Percentiles rank a stretch among this genome's conserved stretches.
These are phyloP conservation scores for Notodonta ziczac DNA, from an alignment of 2,888 invertebrate species.

Conservation along the genomic window DNA sequence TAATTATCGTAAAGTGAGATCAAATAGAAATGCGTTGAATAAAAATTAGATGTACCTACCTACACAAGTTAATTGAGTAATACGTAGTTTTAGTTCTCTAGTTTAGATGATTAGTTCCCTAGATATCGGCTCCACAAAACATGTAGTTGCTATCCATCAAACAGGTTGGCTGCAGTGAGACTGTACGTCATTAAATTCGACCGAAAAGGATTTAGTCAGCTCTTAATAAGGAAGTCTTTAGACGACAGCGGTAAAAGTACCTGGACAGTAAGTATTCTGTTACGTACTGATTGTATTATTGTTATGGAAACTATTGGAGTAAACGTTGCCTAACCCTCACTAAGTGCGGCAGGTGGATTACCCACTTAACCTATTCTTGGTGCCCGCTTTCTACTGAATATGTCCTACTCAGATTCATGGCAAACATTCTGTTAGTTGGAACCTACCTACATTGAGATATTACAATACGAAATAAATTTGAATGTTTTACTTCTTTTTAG, in stretches of 20 bases:
- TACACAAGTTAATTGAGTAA: constrained; percentile 24
- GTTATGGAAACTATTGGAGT: constrained; percentile 14
- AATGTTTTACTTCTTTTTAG: too few species aligned
- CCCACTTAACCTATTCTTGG: background rate
- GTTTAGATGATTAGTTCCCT: constrained; percentile 51
- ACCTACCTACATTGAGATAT: too few species aligned
- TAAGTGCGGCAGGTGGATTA: constrained; percentile 4
- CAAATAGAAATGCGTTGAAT: background rate
- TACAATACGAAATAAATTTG: too few species aligned
- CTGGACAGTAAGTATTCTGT: constrained; percentile 33
- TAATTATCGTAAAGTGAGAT: too few species aligned
- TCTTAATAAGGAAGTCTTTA: constrained; percentile 73
- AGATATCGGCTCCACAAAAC: constrained; percentile 61
- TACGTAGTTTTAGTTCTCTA: constrained; percentile 44
- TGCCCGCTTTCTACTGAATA: background rate
- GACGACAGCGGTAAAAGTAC: constrained; percentile 62
- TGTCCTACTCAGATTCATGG: background rate
- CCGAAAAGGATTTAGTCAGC: constrained; percentile 74
- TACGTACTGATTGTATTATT: constrained; percentile 34
- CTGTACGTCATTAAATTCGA: constrained; percentile 77
- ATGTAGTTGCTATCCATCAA: constrained; percentile 72
- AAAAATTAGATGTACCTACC: background rate
- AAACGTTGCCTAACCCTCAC: background rate
- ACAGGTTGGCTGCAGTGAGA: constrained; percentile 59
- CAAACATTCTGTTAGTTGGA: too few species aligned